Evolutionary conservation across 2,888 invertebrate species (phyloP).

Genomic region (Macrosiphum euphorbiae): DNA sequence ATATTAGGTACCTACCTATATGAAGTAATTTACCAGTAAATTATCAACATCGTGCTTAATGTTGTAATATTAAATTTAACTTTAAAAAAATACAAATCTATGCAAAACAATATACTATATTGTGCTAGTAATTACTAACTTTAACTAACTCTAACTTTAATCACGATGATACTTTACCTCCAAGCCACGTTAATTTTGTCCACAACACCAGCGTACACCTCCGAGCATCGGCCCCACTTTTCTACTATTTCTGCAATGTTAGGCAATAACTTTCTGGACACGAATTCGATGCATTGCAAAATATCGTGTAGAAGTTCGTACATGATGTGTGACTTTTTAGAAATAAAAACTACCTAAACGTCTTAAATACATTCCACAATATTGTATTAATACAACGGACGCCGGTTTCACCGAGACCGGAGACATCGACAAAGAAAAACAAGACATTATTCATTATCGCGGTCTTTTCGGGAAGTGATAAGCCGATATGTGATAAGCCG

Average conservation of each 20-base stretch:
- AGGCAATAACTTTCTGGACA: background rate
- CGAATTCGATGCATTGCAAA: conserved; percentile 30
- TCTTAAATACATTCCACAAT: background rate
- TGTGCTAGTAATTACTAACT: background rate
- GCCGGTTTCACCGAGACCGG: too few relatives aligned
- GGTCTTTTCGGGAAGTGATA: background rate
- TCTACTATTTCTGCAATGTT: background rate
- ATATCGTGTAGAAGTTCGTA: conserved; percentile 20
- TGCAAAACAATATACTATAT: background rate
- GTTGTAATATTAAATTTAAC: background rate
- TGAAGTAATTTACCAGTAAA: background rate
- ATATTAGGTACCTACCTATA: background rate
- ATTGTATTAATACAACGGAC: background rate
- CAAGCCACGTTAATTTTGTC: conserved; percentile 45
- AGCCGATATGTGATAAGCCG: background rate
- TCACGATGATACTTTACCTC: conserved; percentile 18
- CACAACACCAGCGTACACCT: background rate
- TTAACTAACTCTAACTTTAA: background rate
- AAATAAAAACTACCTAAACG: background rate
- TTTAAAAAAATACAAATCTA: background rate
- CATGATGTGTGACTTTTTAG: background rate
- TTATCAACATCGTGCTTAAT: background rate
- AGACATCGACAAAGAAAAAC: too few relatives aligned
- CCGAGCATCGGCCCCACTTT: background rate
- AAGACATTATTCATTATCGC: background rate